Conservation (phyloP, 2,797 vertebrate genomes). For the Halcyon leucocephala region DNA sequence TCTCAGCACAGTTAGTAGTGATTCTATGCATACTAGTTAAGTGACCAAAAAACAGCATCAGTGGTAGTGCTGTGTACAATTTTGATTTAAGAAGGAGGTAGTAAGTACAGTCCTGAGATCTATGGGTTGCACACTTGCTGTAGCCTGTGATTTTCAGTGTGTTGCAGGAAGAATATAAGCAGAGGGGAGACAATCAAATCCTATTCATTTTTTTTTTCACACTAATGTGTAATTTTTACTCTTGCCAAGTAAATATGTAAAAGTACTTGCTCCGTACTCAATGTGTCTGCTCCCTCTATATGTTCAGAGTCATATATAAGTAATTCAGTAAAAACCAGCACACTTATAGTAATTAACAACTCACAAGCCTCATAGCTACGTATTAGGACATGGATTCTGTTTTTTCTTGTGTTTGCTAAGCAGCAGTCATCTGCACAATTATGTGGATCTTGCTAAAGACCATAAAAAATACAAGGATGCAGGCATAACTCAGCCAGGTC, state of each 20-base stretch:
- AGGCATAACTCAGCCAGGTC: not conserved
- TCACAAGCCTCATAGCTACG: not conserved
- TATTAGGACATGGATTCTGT: not conserved
- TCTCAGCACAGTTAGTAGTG: not conserved
- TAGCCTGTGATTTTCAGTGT: not conserved
- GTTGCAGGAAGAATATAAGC: not conserved
- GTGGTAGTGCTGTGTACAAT: not conserved
- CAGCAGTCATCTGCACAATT: not conserved
- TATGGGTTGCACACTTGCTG: not conserved
- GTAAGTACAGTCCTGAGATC: not conserved
- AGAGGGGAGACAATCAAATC: not conserved
- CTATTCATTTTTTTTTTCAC: not conserved
- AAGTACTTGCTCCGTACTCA: constrained; percentile 1
- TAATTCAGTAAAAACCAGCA: not conserved
- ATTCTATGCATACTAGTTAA: not conserved
- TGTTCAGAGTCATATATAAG: not conserved
- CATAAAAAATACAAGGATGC: not conserved
- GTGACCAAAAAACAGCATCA: not conserved
- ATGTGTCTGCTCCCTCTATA: not conserved
- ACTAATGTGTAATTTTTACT: not conserved
- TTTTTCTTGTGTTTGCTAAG: not conserved
- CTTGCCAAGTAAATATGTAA: not conserved
- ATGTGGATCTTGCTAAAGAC: not conserved
- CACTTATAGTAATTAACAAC: not conserved
- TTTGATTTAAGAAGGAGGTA: not conserved